phyloP scores from a whole-genome alignment of 2,797 vertebrate species.

The Carapus acus region DNA sequence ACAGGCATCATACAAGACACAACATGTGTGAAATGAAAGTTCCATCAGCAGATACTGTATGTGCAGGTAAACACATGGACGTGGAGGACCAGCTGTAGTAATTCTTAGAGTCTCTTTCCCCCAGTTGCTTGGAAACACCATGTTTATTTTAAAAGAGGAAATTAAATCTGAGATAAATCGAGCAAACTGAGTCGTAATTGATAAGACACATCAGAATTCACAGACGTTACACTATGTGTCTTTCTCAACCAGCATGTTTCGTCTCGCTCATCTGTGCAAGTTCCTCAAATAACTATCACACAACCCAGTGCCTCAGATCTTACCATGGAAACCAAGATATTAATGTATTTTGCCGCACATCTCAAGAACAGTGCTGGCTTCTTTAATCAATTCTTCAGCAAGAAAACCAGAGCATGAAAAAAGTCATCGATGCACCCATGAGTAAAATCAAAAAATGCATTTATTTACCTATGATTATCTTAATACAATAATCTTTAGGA shows the following conservation, averaged over 20 bases:
- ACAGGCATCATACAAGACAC: too few species aligned
- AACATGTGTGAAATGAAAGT: not conserved
- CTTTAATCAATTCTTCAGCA: not conserved
- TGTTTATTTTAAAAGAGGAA: conserved; percentile 23
- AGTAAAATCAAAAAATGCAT: too few species aligned
- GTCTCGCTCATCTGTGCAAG: not conserved
- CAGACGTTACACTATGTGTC: too few species aligned
- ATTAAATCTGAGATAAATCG: not conserved
- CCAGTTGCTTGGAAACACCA: conserved; percentile 61
- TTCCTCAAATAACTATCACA: not conserved
- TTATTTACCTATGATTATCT: too few species aligned
- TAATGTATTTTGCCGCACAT: not conserved
- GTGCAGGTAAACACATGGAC: conserved; percentile 30
- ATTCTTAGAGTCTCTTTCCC: conserved; percentile 29
- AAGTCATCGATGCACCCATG: too few species aligned
- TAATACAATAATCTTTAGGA: too few species aligned
- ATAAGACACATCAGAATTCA: not conserved
- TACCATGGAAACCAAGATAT: not conserved
- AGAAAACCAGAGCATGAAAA: too few species aligned
- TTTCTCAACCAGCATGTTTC: not conserved
- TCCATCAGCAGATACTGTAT: not conserved
- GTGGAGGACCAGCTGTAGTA: conserved; percentile 26
- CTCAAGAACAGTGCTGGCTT: not conserved
- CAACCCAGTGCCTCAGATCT: not conserved
- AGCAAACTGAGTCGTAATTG: not conserved